Percentiles rank a stretch among this genome's conserved stretches.
These are phyloP conservation scores for Halichoerus grypus DNA, from an alignment of 2,113 vertebrate species.

Conservation along the genomic window DNA sequence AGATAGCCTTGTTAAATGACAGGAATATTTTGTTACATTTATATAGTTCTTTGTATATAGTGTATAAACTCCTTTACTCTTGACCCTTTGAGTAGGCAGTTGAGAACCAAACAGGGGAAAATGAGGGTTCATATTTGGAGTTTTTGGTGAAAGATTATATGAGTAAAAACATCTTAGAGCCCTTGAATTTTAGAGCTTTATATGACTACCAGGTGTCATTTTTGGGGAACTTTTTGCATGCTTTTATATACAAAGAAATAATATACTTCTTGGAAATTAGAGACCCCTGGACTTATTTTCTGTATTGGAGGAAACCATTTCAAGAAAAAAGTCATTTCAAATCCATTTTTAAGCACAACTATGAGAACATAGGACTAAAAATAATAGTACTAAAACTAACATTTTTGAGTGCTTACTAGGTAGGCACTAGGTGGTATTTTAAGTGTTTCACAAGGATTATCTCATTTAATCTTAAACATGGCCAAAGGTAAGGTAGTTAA, in stretches of 20 bases:
- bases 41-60: neutral
- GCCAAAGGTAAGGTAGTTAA: neutral
- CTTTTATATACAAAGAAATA: slow-evolving; percentile 35
- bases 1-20: neutral
- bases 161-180: neutral
- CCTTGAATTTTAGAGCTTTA: neutral
- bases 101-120: neutral
- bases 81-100: neutral
- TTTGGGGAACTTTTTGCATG: neutral
- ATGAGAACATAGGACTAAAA: slow-evolving; percentile 6
- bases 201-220: neutral
- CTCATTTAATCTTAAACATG: slow-evolving; percentile 16
- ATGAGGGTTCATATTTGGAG: neutral
- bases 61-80: neutral
- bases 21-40: neutral
- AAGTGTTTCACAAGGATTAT: neutral
- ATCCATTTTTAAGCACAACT: slow-evolving; percentile 11
- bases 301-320: neutral
- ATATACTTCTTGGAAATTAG: slow-evolving; percentile 27
- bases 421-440: neutral
- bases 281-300: neutral
- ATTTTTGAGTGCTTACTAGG: neutral
- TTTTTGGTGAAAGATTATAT: neutral
- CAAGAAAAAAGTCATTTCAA: neutral
- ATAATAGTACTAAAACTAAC: neutral